phyloP scores from a whole-genome alignment of 2,888 invertebrate species.

The Drosophila fulvimacula region DNA sequence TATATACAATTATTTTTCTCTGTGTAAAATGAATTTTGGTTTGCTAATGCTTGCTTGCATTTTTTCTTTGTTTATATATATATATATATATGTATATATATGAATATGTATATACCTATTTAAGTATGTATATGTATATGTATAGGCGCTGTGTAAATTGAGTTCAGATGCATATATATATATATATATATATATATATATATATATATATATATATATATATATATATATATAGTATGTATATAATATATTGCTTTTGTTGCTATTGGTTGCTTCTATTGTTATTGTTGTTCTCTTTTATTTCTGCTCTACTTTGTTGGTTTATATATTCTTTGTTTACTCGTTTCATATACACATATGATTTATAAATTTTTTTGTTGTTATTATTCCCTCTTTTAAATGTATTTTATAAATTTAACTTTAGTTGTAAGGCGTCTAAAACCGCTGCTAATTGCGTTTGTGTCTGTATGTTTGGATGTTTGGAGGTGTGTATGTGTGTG shows the following conservation, averaged over 20 bases:
- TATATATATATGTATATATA: constrained; percentile 22
- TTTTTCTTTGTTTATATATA: constrained; percentile 3
- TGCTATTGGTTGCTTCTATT: constrained; percentile 45
- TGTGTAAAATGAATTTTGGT: constrained; percentile 20
- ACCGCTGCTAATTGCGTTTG: constrained; percentile 72
- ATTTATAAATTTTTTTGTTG: constrained; percentile 16
- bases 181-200: constrained; percentile 10
- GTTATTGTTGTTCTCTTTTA: constrained; percentile 18
- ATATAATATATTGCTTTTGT: constrained; percentile 48
- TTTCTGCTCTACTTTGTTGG: constrained; percentile 33
- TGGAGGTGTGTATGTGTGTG: constrained; percentile 12
- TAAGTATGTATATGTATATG: constrained; percentile 14
- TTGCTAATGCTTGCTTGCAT: constrained; percentile 45
- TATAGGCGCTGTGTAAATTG: constrained; percentile 14
- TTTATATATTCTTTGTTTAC: constrained; percentile 17
- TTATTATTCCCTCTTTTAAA: constrained; percentile 10
- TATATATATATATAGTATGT: constrained; percentile 30
- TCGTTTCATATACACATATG: constrained; percentile 33
- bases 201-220: constrained; percentile 9
- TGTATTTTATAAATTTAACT: constrained; percentile 47
- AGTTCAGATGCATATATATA: constrained; percentile 3
- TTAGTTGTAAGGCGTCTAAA: constrained; percentile 70
- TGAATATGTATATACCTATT: constrained; percentile 25
- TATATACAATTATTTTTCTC: constrained; percentile 49
- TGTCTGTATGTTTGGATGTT: too few species aligned